phyloP scores from a whole-genome alignment of 2,888 invertebrate genomes.

The Amiota minor region DNA sequence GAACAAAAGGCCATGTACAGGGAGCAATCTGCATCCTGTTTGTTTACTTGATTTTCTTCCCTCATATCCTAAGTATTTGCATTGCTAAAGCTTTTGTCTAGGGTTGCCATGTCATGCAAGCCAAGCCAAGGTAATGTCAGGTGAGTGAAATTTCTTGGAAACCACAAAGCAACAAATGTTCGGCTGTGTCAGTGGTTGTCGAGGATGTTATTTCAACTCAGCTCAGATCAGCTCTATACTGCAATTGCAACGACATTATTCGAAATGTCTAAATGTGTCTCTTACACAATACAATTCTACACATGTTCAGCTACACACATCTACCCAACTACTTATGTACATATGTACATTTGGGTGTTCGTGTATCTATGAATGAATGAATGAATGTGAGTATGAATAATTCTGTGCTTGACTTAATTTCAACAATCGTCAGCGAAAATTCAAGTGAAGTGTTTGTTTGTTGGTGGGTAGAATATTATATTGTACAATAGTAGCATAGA shows the following conservation, averaged over 20 bases:
- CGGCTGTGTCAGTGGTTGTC: slow-evolving; percentile 20
- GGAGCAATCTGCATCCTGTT: too few relatives aligned
- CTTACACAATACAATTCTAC: too few relatives aligned
- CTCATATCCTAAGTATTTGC: neutral
- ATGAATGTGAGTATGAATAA: slow-evolving; percentile 34
- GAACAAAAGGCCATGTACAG: too few relatives aligned
- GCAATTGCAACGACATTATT: neutral
- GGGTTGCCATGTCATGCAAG: slow-evolving; percentile 46
- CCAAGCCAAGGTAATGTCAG: too few relatives aligned
- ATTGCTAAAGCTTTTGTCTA: slow-evolving; percentile 39
- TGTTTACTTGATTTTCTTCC: too few relatives aligned
- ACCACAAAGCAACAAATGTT: slow-evolving; percentile 39
- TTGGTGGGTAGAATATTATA: too few relatives aligned
- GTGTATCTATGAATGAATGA: slow-evolving; percentile 35
- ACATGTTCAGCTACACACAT: too few relatives aligned
- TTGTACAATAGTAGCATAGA: too few relatives aligned
- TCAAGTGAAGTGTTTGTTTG: slow-evolving; percentile 40
- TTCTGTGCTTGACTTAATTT: slow-evolving; percentile 50
- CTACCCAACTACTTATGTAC: neutral
- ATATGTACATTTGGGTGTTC: slow-evolving; percentile 18
- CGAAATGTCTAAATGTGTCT: too few relatives aligned
- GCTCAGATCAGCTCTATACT: neutral
- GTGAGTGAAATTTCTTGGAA: slow-evolving; percentile 64
- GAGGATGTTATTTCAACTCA: slow-evolving; percentile 21
- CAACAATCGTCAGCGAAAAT: slow-evolving; percentile 55